phyloP scores from a whole-genome alignment of 2,888 invertebrate species.

The Pemphredon lugubris region DNA sequence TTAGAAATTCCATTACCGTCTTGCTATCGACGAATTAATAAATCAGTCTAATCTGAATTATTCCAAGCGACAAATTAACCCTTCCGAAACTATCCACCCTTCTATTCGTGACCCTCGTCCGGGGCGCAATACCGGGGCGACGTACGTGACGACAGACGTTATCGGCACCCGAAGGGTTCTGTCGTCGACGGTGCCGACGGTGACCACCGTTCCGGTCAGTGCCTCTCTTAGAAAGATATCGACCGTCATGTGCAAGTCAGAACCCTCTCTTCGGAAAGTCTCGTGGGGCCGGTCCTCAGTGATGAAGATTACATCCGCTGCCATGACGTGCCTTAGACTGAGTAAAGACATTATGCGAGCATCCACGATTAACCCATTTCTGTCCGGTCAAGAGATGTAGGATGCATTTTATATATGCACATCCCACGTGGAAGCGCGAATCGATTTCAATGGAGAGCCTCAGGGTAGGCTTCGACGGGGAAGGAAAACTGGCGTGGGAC shows the following conservation, averaged over 20 bases:
- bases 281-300: slow-evolving; percentile 88
- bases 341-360: slow-evolving; percentile 55
- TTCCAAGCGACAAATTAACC: too few species aligned
- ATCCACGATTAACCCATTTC: slow-evolving; percentile 54
- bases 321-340: slow-evolving; percentile 45
- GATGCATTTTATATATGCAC: slow-evolving; percentile 49
- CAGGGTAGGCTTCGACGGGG: neutral
- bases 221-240: slow-evolving; percentile 87
- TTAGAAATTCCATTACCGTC: too few species aligned
- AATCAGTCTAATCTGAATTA: too few species aligned
- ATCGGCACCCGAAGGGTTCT: slow-evolving; percentile 86
- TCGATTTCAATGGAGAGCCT: neutral
- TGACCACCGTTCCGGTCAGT: slow-evolving; percentile 86
- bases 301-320: slow-evolving; percentile 89
- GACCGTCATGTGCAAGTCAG: slow-evolving; percentile 85
- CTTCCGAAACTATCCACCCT: too few species aligned
- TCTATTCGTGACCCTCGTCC: too few species aligned
- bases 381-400: slow-evolving; percentile 42
- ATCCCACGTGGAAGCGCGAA: slow-evolving; percentile 31
- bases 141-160: slow-evolving; percentile 86
- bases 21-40: too few species aligned
- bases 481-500: too few species aligned
- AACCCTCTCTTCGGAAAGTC: slow-evolving; percentile 85
- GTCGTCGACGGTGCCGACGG: slow-evolving; percentile 87
- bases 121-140: too few species aligned